Base-by-base conservation (phyloP, 2,113 vertebrate species). In the Oreochromis tanganicae region DNA sequence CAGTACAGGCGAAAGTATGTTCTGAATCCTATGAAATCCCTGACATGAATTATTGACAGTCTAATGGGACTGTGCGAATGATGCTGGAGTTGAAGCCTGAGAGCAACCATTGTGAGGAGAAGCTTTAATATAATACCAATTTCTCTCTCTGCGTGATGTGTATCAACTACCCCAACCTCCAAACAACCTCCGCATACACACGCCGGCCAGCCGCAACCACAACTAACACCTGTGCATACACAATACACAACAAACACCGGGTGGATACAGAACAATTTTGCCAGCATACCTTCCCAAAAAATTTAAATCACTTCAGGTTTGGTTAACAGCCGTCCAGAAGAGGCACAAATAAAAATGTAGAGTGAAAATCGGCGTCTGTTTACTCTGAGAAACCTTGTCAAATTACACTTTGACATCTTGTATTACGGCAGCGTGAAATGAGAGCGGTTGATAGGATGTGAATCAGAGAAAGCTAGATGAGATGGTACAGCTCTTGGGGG, bases 41-140 rank as follows among this genome's bases (percentile, higher is more conserved):
- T 82, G 90, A 90, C 95, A 98, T 98, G 96, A 98, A 98, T 98
- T 98, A 98, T 97, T 97, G 96, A 98, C 95, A 94, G 94, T 96
- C 97, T 97, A 96, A 93, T 94, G 97, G 97, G 97, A 97, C 96
- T 95, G 95, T 95, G 95, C 81, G 91, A 94, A 94, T 80, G 92
- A 84, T 95, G 95, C 96, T 97, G 94, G 96, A 97, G 96, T 95
- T 95, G 96, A 93, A 95, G 96, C 95, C 96, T 95, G 95, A 97
- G 97, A 97, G 96, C 95, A 96, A 97, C 96, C 78, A 29, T 93
- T 96, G 96, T 95, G 95, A 95, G 90, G 93, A 95, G 96, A 96
- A 96, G 94, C 95, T 96, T 97, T 96, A 96, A 96, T 95, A 94
- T 96, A 92, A 97, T 97, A 95, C 96, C 96, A 96, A 88, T 91